Conservation (phyloP, 30 jellyfish, hydroid and myxozoan species). For the Clytia hemisphaerica region DNA sequence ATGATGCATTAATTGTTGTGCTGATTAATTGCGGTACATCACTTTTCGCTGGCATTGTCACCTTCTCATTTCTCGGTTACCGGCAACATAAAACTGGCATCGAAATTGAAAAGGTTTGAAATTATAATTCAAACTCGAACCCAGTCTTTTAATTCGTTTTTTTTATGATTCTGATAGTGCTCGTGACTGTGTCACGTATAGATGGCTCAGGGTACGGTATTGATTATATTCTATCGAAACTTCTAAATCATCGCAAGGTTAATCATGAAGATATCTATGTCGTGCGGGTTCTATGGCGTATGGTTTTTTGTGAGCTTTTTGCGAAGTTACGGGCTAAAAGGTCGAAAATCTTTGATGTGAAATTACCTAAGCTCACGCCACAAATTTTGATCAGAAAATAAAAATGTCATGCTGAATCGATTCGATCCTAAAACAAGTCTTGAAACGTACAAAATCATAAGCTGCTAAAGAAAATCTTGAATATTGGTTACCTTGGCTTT, state of each 20-base stretch:
- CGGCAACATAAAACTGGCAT: conserved; percentile 67
- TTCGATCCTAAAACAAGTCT: too few species aligned
- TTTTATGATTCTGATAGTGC: too few species aligned
- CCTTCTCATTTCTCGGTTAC: conserved; percentile 86
- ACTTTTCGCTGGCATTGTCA: conserved; percentile 84
- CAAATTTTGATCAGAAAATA: too few species aligned
- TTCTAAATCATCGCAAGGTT: background rate
- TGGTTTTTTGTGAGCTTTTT: background rate
- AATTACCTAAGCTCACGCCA: too few species aligned
- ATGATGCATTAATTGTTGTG: conserved; percentile 80
- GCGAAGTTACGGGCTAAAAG: background rate
- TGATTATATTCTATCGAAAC: background rate
- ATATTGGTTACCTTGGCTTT: too few species aligned
- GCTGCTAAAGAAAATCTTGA: too few species aligned
- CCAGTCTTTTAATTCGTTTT: too few species aligned
- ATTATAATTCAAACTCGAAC: too few species aligned
- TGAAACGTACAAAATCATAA: too few species aligned
- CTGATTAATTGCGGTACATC: conserved; percentile 93
- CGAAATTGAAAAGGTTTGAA: conserved; percentile 63
- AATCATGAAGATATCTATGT: background rate
- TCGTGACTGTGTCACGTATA: background rate
- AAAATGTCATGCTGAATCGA: too few species aligned
- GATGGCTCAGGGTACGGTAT: background rate
- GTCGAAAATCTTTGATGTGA: background rate
- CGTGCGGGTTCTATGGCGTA: background rate